Evolutionary conservation across 2,888 invertebrate genomes (phyloP), one percentile per base, ranked within the genome.

Genomic region (Apantesis nais): DNA sequence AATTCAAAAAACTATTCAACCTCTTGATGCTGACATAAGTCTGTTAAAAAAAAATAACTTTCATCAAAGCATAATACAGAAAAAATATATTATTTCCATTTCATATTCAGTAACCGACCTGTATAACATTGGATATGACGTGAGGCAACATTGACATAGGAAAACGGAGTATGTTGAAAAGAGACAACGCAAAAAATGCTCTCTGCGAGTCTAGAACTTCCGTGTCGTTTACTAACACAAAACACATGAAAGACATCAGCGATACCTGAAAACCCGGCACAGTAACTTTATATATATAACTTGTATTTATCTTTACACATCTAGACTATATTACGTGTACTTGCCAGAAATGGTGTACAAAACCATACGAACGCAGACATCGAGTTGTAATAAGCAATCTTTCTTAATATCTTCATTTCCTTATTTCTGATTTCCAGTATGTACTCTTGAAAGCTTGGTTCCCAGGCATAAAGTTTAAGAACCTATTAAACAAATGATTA

Each of bases 81-180:
- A 22, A 62, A 63, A 66, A 74, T 86, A 66, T 41, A 9, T 5
- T 7, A 3, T 39, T 25, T 25, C 16, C 19, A 63, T 19, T 19
- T 14, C 1, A 14, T 16, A 16, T 48, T 39, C 58, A 14, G 44
- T 39, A 25, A 96, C 97, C 96, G 96, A 98, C 98, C 97, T 98
- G 98, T 88, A 98, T 97, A 92, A 98, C 95, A 94, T 97, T 97
- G 88, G 97, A 97, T 90, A 99, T 98, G 96, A 99, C 97, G 97
- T 98, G 98, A 88, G 99, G 99, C 93, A 99, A 96, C 97, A 99
- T 98, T 88, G 98, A 98, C 93, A 99, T 96, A 85, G 99, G 99
- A 91, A 99, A 98, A 90, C 99, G 97, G 86, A 99, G 97, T 86
- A 99, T 98, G 96, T 99, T 99, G 97, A 99, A 99, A 91, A 99